A percentile compares a stretch with the other conserved stretches of the same genome.
These are phyloP conservation scores for Oxyscelio sp. DNA, from an alignment of 2,888 invertebrate species.

Conservation along the genomic window DNA sequence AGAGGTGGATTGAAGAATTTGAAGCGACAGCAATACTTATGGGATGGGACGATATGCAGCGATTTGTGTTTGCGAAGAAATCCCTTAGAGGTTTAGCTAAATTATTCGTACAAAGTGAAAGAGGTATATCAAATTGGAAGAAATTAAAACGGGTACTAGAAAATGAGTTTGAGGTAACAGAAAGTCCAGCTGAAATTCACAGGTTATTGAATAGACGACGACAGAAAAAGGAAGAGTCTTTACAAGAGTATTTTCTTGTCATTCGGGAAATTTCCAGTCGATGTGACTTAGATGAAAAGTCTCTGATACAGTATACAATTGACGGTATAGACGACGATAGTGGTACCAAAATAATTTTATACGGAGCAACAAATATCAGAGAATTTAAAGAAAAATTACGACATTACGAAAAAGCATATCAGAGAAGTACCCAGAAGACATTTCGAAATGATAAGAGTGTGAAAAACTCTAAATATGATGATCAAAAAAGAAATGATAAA, in stretches of 20 bases:
- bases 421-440: background rate
- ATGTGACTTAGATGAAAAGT: slow-evolving; percentile 42
- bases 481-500: background rate
- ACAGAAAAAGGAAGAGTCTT: slow-evolving; percentile 41
- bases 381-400: slow-evolving; percentile 47
- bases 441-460: background rate
- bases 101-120: background rate
- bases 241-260: slow-evolving; percentile 56
- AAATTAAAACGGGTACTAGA: background rate
- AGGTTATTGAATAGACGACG: slow-evolving; percentile 6
- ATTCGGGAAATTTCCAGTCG: slow-evolving; percentile 48
- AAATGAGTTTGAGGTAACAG: slow-evolving; percentile 1
- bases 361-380: slow-evolving; percentile 31
- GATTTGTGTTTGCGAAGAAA: slow-evolving; percentile 39
- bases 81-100: slow-evolving; percentile 13
- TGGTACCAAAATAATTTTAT: slow-evolving; percentile 41
- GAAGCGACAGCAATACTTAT: slow-evolving; percentile 32
- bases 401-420: slow-evolving; percentile 13
- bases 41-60: slow-evolving; percentile 33
- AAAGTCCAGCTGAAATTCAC: background rate
- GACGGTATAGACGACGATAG: slow-evolving; percentile 21
- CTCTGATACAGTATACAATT: slow-evolving; percentile 61
- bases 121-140: background rate
- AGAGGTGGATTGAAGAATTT: slow-evolving; percentile 27
- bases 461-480: background rate